These are phyloP conservation scores for Lasioglossum villosulum DNA, from an alignment of 2,888 invertebrate genomes.

Conservation along the genomic window DNA sequence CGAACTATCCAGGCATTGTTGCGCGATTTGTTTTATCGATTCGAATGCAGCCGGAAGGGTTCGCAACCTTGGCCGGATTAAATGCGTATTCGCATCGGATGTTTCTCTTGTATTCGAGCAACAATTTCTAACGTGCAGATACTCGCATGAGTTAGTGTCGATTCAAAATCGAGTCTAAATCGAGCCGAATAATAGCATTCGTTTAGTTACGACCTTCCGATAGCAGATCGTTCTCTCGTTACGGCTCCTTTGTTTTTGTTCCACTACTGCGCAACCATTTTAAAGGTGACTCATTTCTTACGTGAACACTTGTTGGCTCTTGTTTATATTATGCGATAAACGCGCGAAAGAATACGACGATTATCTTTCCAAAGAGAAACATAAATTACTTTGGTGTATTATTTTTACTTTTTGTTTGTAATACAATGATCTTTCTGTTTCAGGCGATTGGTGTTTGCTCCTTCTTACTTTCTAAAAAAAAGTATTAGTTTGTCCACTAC, in stretches of 20 bases:
- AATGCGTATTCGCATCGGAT: slow-evolving; percentile 37
- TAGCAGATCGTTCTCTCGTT: not conserved
- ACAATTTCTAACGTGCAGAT: not conserved
- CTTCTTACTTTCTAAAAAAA: slow-evolving; percentile 12
- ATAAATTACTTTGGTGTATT: not conserved
- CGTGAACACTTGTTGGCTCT: slow-evolving; percentile 31
- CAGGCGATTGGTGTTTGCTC: slow-evolving; percentile 34
- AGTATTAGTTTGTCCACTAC: slow-evolving; percentile 33
- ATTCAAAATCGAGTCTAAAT: not conserved
- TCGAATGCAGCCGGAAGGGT: not conserved
- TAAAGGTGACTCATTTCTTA: slow-evolving; percentile 58
- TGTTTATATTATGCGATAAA: not conserved
- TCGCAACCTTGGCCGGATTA: slow-evolving; percentile 59
- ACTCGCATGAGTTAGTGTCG: too few relatives aligned
- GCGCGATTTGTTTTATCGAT: slow-evolving; percentile 30
- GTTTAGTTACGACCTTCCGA: too few relatives aligned
- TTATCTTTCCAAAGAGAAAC: not conserved
- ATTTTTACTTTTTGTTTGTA: not conserved
- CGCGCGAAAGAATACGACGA: not conserved
- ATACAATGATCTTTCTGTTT: slow-evolving; percentile 32
- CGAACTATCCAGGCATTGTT: not conserved
- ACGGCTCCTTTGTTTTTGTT: slow-evolving; percentile 33
- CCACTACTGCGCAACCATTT: slow-evolving; percentile 39
- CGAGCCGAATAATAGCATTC: not conserved
- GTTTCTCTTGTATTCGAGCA: not conserved